Conservation (phyloP, 2,888 invertebrate species). For the Serrognathus titanus region DNA sequence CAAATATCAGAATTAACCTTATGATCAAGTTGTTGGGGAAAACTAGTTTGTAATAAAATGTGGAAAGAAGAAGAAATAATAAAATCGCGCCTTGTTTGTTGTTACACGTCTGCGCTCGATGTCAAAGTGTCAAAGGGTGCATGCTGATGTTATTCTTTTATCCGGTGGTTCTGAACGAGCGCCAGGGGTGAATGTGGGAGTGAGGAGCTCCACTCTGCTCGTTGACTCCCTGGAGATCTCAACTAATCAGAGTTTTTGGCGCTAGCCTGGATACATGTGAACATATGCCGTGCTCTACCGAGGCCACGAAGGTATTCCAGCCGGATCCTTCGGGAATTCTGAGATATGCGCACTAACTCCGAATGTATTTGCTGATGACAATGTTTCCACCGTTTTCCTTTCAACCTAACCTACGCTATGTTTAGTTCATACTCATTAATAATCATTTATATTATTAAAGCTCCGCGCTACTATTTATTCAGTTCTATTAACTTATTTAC, state of each 20-base stretch:
- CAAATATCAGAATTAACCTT: too few species aligned
- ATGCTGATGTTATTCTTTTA: slow-evolving; percentile 10
- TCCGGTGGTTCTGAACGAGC: slow-evolving; percentile 20
- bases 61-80: too few species aligned
- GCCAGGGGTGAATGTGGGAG: slow-evolving; percentile 21
- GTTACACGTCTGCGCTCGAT: not conserved
- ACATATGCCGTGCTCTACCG: slow-evolving; percentile 32
- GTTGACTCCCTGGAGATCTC: slow-evolving; percentile 32
- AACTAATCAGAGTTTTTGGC: slow-evolving; percentile 44
- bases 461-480: too few species aligned
- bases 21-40: too few species aligned
- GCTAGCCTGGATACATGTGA: slow-evolving; percentile 35
- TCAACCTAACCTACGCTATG: slow-evolving; percentile 4
- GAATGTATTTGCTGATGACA: slow-evolving; percentile 55
- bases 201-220: slow-evolving; percentile 25
- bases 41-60: too few species aligned
- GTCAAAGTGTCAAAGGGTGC: slow-evolving; percentile 1
- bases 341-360: slow-evolving; percentile 52
- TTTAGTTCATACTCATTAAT: too few species aligned
- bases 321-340: slow-evolving; percentile 27
- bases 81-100: not conserved
- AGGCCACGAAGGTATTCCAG: slow-evolving; percentile 42
- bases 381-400: slow-evolving; percentile 25
- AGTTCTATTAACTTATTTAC: too few species aligned
- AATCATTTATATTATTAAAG: too few species aligned